These are phyloP conservation scores for Acomys russatus DNA, from an alignment of 2,797 vertebrate species.

Conservation along the genomic window DNA sequence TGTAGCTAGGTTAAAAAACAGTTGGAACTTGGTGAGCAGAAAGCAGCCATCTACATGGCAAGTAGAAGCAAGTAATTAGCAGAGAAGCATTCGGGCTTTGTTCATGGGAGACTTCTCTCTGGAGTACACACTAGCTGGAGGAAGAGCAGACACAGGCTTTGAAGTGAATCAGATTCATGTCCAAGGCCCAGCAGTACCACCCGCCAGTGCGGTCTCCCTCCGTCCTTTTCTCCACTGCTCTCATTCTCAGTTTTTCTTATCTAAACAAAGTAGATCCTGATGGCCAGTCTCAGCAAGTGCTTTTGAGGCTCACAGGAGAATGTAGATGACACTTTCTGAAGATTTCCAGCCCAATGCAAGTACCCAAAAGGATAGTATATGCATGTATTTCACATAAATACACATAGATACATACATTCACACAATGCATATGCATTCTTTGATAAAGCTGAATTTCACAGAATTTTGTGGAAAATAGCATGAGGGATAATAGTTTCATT, in stretches of 20 bases:
- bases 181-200: slow-evolving; percentile 1
- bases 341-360: background rate
- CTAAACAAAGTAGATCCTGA: background rate
- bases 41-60: background rate
- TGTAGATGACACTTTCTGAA: background rate
- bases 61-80: background rate
- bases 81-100: background rate
- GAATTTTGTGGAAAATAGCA: slow-evolving; percentile 35
- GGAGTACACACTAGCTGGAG: background rate
- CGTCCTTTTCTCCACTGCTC: background rate
- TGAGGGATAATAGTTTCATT: slow-evolving; percentile 7
- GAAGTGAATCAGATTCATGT: background rate
- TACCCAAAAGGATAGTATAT: slow-evolving; percentile 26
- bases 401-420: background rate
- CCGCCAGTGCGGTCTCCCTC: background rate
- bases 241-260: background rate
- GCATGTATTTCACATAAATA: background rate
- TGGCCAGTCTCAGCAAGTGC: background rate
- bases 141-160: background rate
- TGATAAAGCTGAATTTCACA: slow-evolving; percentile 34
- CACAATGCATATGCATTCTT: slow-evolving; percentile 26
- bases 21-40: background rate
- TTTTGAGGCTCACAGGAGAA: slow-evolving; percentile 15
- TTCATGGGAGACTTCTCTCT: background rate
- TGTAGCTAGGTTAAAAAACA: background rate